Evolutionary conservation across 2,113 vertebrate species (phyloP), one percentile per base, ranked within the genome.

Genomic region (Protomyctophum bolini): DNA sequence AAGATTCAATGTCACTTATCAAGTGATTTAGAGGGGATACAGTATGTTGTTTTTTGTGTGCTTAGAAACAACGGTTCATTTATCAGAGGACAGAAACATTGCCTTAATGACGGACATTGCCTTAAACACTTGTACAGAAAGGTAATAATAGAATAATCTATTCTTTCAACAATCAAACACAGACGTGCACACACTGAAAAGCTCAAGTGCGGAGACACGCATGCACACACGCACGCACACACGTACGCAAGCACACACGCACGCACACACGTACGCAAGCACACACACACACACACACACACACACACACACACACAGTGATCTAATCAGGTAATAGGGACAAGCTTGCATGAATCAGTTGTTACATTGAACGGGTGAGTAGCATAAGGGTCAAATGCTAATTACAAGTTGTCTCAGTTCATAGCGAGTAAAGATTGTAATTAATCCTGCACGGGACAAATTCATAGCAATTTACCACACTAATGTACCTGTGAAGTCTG

Each of bases 321-420:
- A 85, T 85, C 66, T 89, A 88, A 88, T 88, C 76, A 86, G 84
- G 88, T 80, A 89, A 71, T 68, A 58, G 74, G 77, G 75, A 84
- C 78, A 75, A 76, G 72, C 73, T 76, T 79, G 73, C 76, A 76
- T 70, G 76, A 81, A 85, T 83, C 86, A 81, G 71, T 77, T 79
- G 63, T 79, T 80, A 74, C 21, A 57, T 47, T 64, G 69, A 82
- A 83, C 84, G 77, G 76, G 73, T 62, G 68, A 70, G 64, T 50
- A 79, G 69, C 77, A 70, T 50, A 14, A 10, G 45, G 87, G 83
- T 88, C 73, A 89, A 75, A 87, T 77, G 83, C 86, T 87, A 90
- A 89, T 91, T 83, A 84, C 74, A 82, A 87, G 83, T 87, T 80
- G 81, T 86, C 72, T 80, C 63, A 72, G 79, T 81, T 86, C 88